Conservation (phyloP, 2,113 vertebrate genomes). For the Dasyprocta punctata region DNA sequence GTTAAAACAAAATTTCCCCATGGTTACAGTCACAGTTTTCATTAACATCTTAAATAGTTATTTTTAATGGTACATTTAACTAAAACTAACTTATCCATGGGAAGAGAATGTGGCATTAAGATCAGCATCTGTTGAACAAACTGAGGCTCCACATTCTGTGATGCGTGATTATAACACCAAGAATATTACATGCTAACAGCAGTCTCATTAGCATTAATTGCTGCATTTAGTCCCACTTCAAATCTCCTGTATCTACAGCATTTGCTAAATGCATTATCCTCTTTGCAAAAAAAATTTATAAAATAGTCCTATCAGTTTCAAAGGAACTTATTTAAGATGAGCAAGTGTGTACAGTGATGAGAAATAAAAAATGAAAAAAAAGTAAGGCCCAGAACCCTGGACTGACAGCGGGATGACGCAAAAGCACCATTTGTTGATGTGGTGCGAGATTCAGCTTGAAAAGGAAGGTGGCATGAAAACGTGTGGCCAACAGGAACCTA, state of each 20-base stretch:
- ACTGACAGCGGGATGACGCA: not conserved
- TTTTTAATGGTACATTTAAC: conserved; percentile 88
- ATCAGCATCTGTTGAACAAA: conserved; percentile 83
- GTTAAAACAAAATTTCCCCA: conserved; percentile 66
- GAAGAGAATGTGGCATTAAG: conserved; percentile 84
- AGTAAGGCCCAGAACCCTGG: not conserved
- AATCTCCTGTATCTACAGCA: conserved; percentile 71
- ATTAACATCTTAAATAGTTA: conserved; percentile 84
- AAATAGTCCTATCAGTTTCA: conserved; percentile 52
- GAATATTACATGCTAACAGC: conserved; percentile 79
- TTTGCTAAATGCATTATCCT: conserved; percentile 69
- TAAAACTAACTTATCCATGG: conserved; percentile 82
- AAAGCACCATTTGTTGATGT: not conserved
- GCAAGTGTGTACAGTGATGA: not conserved
- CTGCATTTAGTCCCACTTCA: conserved; percentile 75
- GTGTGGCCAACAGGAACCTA: not conserved
- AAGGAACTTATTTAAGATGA: not conserved
- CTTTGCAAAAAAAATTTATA: conserved; percentile 55
- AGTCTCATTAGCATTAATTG: conserved; percentile 85
- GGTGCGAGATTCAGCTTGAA: not conserved
- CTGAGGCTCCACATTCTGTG: conserved; percentile 77
- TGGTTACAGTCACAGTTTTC: conserved; percentile 68
- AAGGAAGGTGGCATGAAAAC: not conserved
- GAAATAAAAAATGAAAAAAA: not conserved
- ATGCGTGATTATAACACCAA: conserved; percentile 76